A percentile compares a stretch with the other conserved stretches of the same genome.
Evolutionary conservation across 2,888 invertebrate genomes (phyloP).

Genomic region (Drosophila mayaguana): DNA sequence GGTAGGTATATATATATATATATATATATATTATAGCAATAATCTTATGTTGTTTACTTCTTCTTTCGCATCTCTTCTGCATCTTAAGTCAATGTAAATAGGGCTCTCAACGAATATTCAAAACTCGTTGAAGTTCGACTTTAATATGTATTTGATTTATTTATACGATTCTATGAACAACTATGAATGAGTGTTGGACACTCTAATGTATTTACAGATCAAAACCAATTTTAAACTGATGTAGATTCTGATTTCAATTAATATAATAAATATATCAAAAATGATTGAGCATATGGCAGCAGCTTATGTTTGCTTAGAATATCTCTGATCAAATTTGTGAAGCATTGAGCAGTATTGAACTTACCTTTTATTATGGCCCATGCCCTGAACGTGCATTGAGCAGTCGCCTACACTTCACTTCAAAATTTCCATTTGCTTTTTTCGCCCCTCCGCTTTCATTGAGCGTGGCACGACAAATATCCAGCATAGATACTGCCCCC

Average conservation of each 20-base stretch:
- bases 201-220: too few species aligned
- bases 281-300: neutral
- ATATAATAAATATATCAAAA: too few species aligned
- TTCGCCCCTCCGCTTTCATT: conserved; percentile 12
- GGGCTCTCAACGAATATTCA: neutral
- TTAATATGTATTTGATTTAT: neutral
- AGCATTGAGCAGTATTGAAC: neutral
- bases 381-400: neutral
- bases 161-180: neutral
- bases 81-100: neutral
- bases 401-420: neutral
- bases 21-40: too few species aligned
- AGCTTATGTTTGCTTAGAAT: neutral
- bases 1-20: too few species aligned
- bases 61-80: neutral
- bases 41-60: neutral
- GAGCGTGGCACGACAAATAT: conserved; percentile 46
- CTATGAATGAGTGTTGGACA: too few species aligned
- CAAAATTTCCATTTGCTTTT: neutral
- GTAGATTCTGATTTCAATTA: too few species aligned
- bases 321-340: neutral
- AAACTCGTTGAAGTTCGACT: neutral
- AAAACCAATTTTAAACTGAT: too few species aligned
- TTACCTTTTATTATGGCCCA: neutral
- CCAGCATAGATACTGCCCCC: conserved; percentile 3